Base-by-base conservation (phyloP, 2,797 vertebrate species). In the Lophotriccus pileatus region DNA sequence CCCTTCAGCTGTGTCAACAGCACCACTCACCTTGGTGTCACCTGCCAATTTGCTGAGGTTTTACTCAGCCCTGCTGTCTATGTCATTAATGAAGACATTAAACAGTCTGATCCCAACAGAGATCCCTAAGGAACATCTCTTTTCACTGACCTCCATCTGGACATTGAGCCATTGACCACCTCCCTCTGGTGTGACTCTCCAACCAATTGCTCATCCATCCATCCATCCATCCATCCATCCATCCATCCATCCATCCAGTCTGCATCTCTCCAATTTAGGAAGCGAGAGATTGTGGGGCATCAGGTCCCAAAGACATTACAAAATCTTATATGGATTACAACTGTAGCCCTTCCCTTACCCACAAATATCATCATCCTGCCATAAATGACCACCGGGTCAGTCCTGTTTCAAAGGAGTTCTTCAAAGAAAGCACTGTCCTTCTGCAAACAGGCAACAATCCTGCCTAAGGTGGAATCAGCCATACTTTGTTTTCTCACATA, bases 241-340 rank as follows among this genome's bases (percentile, higher is more conserved):
- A 4, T 23, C 34, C 17, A 15, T 25, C 25, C 30, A 49, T 23
- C 27, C 19, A 17, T 23, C 23, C 22, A 44, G 37, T 21, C 44
- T 16, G 2, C 23, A 10, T 37, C 9, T 37, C 30, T 28, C 36
- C 15, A 3, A 2, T n/a, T 37, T 21, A 24, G 24, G 39, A 46
- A 36, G 8, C 19, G 9, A 5, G 11, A 5, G 9, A 20, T 3
- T 49, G 12, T 27, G 28, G 4, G 3, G 6, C 6, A 5, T 12
- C 0, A 0, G 4, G 8, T 34, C 24, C 34, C 20, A 28, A 24
- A 63, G 7, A 2, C 9, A 19, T 37, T 30, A 1, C 13, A 18
- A 10, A 14, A 64, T 13, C 75, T 36, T 8, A 0, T 8, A 3
- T 3, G 24, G 8, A 32, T 44, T 23, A 6, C 7, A 39, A 14